A percentile compares a stretch with the other conserved stretches of the same genome.
phyloP scores from a whole-genome alignment of 2,888 invertebrate species.

The Masnerella sp. region DNA sequence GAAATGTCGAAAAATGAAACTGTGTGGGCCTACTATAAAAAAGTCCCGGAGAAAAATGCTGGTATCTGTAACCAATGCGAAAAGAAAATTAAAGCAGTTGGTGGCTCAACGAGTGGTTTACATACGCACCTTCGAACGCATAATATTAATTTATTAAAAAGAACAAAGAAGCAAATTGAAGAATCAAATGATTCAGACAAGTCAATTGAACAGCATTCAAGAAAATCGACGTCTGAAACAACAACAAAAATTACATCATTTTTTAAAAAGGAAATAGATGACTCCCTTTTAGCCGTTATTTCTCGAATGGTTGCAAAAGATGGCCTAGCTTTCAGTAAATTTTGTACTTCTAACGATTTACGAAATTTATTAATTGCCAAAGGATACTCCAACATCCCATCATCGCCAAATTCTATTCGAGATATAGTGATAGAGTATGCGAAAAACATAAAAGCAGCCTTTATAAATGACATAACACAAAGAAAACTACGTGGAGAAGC shows the following conservation, averaged over 20 bases:
- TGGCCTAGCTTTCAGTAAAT: conserved; percentile 9
- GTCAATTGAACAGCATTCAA: too few species aligned
- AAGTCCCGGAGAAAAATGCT: background rate
- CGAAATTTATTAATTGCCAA: conserved; percentile 1
- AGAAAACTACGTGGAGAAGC: background rate
- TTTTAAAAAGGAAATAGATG: conserved; percentile 3
- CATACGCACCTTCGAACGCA: background rate
- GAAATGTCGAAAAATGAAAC: too few species aligned
- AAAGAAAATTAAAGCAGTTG: background rate
- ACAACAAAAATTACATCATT: background rate
- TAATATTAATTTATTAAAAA: background rate
- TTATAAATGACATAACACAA: background rate
- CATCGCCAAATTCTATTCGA: conserved; percentile 14
- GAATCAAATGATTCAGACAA: background rate
- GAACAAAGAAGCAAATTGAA: background rate
- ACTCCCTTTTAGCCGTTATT: conserved; percentile 12
- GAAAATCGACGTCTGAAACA: background rate
- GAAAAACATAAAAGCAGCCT: background rate
- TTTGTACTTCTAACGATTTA: conserved; percentile 21
- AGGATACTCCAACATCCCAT: conserved; percentile 9
- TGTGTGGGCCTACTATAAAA: too few species aligned
- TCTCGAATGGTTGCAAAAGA: conserved; percentile 20
- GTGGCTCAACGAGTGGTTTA: background rate
- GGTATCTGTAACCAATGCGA: background rate
- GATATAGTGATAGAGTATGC: conserved; percentile 10